A percentile compares a stretch with the other conserved stretches of the same genome.
Evolutionary conservation across 2,113 vertebrate genomes (phyloP).

Genomic region (Ammospiza caudacuta): DNA sequence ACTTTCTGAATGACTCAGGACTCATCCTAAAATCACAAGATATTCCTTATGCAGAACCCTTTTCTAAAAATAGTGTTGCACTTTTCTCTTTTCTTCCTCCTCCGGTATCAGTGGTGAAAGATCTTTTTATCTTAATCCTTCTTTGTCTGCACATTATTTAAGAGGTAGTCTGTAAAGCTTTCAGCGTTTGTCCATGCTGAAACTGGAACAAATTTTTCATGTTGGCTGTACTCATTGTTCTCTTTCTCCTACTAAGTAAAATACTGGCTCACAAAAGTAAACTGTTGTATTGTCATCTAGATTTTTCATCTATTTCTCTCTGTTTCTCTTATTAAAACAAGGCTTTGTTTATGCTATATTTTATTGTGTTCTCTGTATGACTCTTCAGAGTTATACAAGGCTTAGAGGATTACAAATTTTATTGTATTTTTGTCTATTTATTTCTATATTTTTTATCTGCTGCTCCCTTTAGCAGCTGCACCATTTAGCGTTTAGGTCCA

Average conservation of each 20-base stretch:
- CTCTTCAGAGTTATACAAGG: background rate
- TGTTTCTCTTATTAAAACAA: background rate
- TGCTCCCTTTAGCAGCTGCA: background rate
- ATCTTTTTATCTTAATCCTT: constrained; percentile 9
- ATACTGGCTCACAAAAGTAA: background rate
- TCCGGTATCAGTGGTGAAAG: background rate
- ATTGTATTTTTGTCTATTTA: background rate
- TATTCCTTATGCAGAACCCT: background rate
- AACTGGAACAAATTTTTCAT: background rate
- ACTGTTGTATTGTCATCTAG: background rate
- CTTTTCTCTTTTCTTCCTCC: background rate
- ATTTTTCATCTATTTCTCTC: background rate
- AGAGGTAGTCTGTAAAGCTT: background rate
- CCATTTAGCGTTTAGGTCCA: no score
- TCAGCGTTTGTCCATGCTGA: background rate
- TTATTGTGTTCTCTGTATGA: background rate
- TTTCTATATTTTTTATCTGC: background rate
- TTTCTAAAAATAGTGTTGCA: constrained; percentile 26
- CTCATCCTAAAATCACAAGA: background rate
- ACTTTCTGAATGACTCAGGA: background rate
- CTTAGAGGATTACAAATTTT: background rate
- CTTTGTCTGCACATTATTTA: constrained; percentile 7
- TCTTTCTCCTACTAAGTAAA: background rate
- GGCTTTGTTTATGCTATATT: background rate
- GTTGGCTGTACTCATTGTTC: constrained; percentile 25